Evolutionary conservation across 2,797 vertebrate genomes (phyloP), one percentile per base, ranked within the genome.

Genomic region (Mormyrops attenuatus): DNA sequence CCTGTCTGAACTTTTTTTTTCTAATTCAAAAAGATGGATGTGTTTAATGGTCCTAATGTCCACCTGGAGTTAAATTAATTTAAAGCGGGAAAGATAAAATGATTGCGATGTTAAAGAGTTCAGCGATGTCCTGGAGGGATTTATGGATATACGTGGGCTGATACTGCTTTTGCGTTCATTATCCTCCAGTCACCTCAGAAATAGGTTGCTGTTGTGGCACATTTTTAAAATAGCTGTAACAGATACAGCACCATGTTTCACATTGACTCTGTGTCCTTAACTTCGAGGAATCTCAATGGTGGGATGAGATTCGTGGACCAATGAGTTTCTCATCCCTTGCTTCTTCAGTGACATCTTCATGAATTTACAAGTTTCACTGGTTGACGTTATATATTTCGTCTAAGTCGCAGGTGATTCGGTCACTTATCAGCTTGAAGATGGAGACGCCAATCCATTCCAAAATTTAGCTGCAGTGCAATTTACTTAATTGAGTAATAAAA

Each of bases 91-190:
- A 41, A 41, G 90, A 89, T 91, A 92, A 91, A 92, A 91, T 91
- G 88, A 53, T 84, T 88, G 41, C 9, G 88, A 91, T 95, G 91
- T 91, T 90, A 91, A 90, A 92, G 94, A 95, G 94, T 94, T 96
- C 94, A 95, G 93, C 92, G 88, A 95, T 93, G 94, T 95, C 91
- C 91, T 89, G 87, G 90, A 93, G 95, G 94, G n/a, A 95, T 89
- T 89, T 77, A 87, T 41, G 49, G 85, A 49, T 38, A 94, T 93
- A 94, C 94, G 94, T 96, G 94, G 93, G 93, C 93, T 93, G 95
- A 95, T 95, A 95, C 94, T 93, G 94, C 94, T 95, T 95, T 95
- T 96, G 93, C 96, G 95, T 95, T 96, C 95, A 96, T 96, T 96
- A 96, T 96, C 95, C 94, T 94, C 92, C 94, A 94, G 95, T 95